Evolutionary conservation across 2,797 vertebrate species (phyloP).

Genomic region (Xyrichtys novacula): DNA sequence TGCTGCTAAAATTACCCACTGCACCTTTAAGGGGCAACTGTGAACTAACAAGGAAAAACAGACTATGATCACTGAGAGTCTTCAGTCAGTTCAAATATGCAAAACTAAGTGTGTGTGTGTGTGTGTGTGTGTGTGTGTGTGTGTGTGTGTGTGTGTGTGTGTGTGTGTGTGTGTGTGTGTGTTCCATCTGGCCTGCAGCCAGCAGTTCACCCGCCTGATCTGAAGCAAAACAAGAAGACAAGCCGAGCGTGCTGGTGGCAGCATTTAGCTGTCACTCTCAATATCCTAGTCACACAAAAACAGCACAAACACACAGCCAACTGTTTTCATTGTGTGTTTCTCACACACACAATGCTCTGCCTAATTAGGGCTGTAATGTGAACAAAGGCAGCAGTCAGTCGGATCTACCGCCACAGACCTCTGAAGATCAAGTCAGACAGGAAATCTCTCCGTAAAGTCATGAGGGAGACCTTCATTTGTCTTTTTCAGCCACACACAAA

Average conservation of each 20-base stretch:
- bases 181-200: constrained; percentile 52
- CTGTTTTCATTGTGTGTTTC: constrained; percentile 73
- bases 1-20: too few relatives aligned
- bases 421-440: constrained; percentile 53
- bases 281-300: constrained; percentile 53
- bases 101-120: too few relatives aligned
- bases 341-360: constrained; percentile 73
- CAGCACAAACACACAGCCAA: constrained; percentile 13
- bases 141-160: too few relatives aligned
- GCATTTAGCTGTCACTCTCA: constrained; percentile 67
- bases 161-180: constrained; percentile 7
- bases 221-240: constrained; percentile 66
- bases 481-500: background rate
- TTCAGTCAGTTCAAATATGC: too few relatives aligned
- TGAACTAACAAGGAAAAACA: too few relatives aligned
- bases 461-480: constrained; percentile 39
- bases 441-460: constrained; percentile 56
- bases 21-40: too few relatives aligned
- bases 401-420: constrained; percentile 74
- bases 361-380: constrained; percentile 84
- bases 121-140: too few relatives aligned
- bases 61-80: too few relatives aligned
- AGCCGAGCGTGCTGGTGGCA: constrained; percentile 60
- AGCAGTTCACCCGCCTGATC: constrained; percentile 54
- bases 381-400: constrained; percentile 75